Conservation (phyloP, 1,140 invertebrate genomes). For the Anastrepha ludens region DNA sequence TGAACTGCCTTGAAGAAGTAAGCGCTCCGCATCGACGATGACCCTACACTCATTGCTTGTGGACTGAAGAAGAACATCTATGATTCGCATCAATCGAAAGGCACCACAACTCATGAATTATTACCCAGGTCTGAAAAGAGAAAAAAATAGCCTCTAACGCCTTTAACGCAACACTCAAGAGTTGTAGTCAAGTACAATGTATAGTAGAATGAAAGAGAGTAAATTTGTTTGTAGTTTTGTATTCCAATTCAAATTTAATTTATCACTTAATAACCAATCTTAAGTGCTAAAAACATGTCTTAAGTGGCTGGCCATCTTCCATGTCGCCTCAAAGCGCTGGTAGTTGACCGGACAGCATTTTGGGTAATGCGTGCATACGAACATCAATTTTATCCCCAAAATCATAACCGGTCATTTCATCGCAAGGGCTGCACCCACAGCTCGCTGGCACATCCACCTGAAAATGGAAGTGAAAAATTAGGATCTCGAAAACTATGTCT, state of each 20-base stretch:
- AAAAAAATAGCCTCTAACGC: background rate
- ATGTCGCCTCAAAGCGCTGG: background rate
- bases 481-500: too few species aligned
- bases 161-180: background rate
- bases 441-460: conserved; percentile 12
- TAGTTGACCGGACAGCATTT: background rate
- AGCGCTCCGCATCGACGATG: background rate
- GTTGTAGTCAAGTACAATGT: background rate
- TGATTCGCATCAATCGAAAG: background rate
- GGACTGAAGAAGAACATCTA: background rate
- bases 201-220: background rate
- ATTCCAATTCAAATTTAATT: background rate
- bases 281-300: background rate
- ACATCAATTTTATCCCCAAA: conserved; percentile 28
- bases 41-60: background rate
- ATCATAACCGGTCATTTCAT: background rate
- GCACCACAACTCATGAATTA: background rate
- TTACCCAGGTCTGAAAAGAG: background rate
- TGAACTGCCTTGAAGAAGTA: background rate
- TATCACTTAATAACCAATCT: background rate
- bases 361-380: background rate
- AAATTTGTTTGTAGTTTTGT: background rate
- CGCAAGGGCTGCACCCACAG: conserved; percentile 25
- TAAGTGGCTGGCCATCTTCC: background rate
- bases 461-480: background rate